Evolutionary conservation across 1,140 invertebrate genomes (phyloP).

Genomic region (Orchestia grillus): DNA sequence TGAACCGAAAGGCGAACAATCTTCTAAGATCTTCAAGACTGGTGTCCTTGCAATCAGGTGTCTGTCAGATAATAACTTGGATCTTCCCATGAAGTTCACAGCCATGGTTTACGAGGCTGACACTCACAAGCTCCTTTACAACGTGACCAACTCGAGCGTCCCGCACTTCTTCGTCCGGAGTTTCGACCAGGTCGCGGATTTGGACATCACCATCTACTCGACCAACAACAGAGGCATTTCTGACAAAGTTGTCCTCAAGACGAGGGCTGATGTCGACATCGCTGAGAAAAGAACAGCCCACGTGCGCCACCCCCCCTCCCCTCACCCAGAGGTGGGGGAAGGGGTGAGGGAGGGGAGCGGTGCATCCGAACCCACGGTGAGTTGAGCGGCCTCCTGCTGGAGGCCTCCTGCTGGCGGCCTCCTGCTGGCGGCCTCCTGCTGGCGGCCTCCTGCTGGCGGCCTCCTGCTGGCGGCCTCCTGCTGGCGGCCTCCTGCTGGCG

Average conservation of each 20-base stretch:
- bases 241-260: constrained; percentile 82
- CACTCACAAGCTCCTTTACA: constrained; percentile 72
- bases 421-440: too few relatives aligned
- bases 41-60: not conserved
- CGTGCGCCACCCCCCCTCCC: constrained; percentile 61
- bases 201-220: constrained; percentile 78
- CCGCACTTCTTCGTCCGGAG: constrained; percentile 83
- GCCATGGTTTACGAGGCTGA: constrained; percentile 64
- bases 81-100: constrained; percentile 58
- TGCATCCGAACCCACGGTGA: not conserved
- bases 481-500: too few relatives aligned
- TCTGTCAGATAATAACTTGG: constrained; percentile 3
- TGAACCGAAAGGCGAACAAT: not conserved
- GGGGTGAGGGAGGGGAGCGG: not conserved
- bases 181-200: constrained; percentile 81
- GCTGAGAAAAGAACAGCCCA: constrained; percentile 73
- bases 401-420: too few relatives aligned
- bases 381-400: too few relatives aligned
- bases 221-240: constrained; percentile 77
- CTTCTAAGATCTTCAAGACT: not conserved
- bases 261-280: constrained; percentile 81
- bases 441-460: too few relatives aligned
- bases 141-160: constrained; percentile 69
- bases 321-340: not conserved
- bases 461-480: too few relatives aligned